These are phyloP conservation scores for Lichenostomus cassidix DNA, from an alignment of 2,113 vertebrate genomes.

Conservation along the genomic window DNA sequence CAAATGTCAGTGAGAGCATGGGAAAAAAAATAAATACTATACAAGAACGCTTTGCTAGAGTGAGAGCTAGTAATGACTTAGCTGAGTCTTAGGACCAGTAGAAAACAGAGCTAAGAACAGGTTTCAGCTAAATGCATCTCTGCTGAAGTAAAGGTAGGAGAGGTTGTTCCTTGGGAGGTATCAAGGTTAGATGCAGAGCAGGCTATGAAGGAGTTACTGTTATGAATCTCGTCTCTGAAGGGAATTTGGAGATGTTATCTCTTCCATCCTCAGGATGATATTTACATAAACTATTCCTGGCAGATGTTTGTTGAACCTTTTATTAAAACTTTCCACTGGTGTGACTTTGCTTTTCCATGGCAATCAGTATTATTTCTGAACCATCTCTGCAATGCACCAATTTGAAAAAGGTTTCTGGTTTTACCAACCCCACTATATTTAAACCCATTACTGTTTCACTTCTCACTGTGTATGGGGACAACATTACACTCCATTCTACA, in stretches of 20 bases:
- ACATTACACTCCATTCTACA: not conserved
- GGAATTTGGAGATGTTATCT: not conserved
- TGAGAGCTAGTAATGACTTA: not conserved
- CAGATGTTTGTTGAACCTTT: not conserved
- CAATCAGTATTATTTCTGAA: not conserved
- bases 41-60: not conserved
- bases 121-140: not conserved
- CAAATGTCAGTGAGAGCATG: not conserved
- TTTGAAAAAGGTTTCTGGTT: not conserved
- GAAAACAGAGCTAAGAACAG: not conserved
- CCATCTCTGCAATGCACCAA: accelerated
- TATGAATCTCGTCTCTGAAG: not conserved
- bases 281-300: not conserved
- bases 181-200: not conserved
- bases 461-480: not conserved
- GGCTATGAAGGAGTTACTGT: not conserved
- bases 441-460: not conserved
- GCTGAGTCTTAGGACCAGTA: not conserved
- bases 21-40: not conserved
- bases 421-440: not conserved
- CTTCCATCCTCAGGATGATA: not conserved
- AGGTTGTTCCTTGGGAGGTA: not conserved
- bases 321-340: not conserved
- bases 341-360: not conserved
- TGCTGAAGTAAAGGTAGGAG: not conserved